Evolutionary conservation across 2,797 vertebrate genomes (phyloP), one percentile per base, ranked within the genome.

Genomic region (Pachyuromys duprasi): DNA sequence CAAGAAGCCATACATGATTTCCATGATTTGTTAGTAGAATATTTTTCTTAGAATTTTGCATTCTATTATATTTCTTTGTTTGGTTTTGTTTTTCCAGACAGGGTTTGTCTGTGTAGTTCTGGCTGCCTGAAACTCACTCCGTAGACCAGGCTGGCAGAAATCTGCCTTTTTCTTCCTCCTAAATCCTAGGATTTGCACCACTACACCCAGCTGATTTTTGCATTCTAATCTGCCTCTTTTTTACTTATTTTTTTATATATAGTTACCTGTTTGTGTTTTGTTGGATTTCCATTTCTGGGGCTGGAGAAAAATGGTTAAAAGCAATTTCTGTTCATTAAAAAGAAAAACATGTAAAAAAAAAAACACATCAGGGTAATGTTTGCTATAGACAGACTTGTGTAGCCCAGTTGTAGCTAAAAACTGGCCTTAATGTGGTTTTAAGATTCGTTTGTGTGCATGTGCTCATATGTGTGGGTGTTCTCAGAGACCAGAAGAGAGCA

Each of bases 1-100:
- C 86, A 39, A 74, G 42, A 49, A 74, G 86, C 79, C 17, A 2
- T 76, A 91, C 88, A 65, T 76, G 42, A 18, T 91, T 82, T 57
- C 91, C 24, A 67, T 89, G 60, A 62, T 72, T 86, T 70, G 15
- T 42, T 45, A 53, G 62, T 96, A 42, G 75, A 86, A 1, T 69
- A 57, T 89, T 91, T 90, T 83, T 69, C n/a, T 91, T 86, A 42
- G 24, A 33, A 42, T 89, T 95, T 62, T 92, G n/a, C 63, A 80
- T 94, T 55, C 63, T 95, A 65, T 75, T 75, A 75, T 45, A 45
- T 75, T 75, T 75, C 14, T 39, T 72, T 39, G n/a, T 31, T 67
- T 45, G 24, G 39, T 75, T 49, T 75, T 75, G 42, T 75, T 75
- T 57, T 75, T 75, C 42, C 26, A 28, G 74, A 31, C 74, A 75